Evolutionary conservation across 2,113 vertebrate species (phyloP), one percentile per base, ranked within the genome.

Genomic region (Sphyrna mokarran): DNA sequence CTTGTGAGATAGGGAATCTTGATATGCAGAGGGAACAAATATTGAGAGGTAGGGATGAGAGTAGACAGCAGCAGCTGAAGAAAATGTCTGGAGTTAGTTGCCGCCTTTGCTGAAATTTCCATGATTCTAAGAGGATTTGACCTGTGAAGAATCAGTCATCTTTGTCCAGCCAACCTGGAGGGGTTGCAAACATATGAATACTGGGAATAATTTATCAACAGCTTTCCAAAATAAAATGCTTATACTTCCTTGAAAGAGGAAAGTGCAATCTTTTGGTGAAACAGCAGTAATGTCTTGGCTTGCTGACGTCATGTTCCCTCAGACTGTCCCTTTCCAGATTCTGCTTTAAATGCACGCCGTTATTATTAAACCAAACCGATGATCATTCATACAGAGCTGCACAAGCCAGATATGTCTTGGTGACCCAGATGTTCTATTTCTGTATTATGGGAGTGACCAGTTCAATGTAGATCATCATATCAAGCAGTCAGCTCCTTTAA

Each of bases 381-480:
- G 10, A 72, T 72, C 69, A 95, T 95, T 95, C 93, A 95, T 26
- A 26, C 43, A n/a, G 40, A 70, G 37, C 93, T 29, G 66, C 93
- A 72, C 68, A 95, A 95, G 40, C 68, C 93, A 95, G 63, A 26
- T 23, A 48, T 95, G 68, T 95, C 93, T 70, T 95, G 40, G 93
- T 95, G 93, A 95, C 93, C 93, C 93, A 95, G 66, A 95, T 95
- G 93, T 70, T 48, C 93, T 95, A 95, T 95, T 95, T 95, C 68
- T 72, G 93, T 68, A 95, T 95, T 20, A 69, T 95, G 40, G 93
- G 68, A 95, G 37, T 95, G 66, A 95, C 93, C 40, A 13, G 66
- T 70, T 95, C 93, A 95, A 9, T 37, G 23, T 23, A 29, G 93
- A 16, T 48, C 37, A 72, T 95, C 22, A 5, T 72, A 26, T 95